A percentile compares a stretch with the other conserved stretches of the same genome.
phyloP scores from a whole-genome alignment of 2,888 invertebrate species.

The Eupithecia insigniata region DNA sequence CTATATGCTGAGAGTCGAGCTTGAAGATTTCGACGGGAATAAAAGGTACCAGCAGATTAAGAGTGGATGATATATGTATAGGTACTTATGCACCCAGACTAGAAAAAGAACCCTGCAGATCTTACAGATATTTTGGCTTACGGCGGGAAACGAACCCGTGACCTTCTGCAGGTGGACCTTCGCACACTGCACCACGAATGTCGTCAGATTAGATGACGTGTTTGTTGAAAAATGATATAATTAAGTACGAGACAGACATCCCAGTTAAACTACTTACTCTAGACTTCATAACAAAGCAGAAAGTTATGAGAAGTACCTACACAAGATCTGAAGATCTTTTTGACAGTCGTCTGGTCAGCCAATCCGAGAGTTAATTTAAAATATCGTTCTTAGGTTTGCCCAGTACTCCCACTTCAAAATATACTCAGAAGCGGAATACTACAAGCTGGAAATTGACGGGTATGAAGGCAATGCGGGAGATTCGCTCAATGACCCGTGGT shows the following conservation, averaged over 20 bases:
- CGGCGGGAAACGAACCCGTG: background rate
- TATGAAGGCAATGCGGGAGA: constrained; percentile 96
- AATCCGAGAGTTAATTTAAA: background rate
- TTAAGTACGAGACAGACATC: background rate
- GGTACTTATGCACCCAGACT: background rate
- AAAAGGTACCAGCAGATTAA: constrained; percentile 86
- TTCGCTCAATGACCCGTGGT: constrained; percentile 96
- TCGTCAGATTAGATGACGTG: background rate
- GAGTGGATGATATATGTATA: no score
- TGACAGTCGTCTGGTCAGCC: background rate
- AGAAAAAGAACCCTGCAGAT: background rate
- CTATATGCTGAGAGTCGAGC: constrained; percentile 92
- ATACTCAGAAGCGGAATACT: constrained; percentile 95
- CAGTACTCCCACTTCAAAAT: constrained; percentile 97
- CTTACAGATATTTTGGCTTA: background rate
- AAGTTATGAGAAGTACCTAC: background rate
- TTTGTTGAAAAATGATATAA: background rate
- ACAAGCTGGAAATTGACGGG: constrained; percentile 95
- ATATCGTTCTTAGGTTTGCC: constrained; percentile 86
- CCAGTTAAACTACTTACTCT: background rate
- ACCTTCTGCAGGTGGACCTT: background rate
- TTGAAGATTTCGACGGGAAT: constrained; percentile 96
- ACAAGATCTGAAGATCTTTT: background rate
- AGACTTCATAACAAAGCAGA: no score
- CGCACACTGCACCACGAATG: background rate